phyloP scores from a whole-genome alignment of 2,888 invertebrate genomes.

The Pyralis farinalis region DNA sequence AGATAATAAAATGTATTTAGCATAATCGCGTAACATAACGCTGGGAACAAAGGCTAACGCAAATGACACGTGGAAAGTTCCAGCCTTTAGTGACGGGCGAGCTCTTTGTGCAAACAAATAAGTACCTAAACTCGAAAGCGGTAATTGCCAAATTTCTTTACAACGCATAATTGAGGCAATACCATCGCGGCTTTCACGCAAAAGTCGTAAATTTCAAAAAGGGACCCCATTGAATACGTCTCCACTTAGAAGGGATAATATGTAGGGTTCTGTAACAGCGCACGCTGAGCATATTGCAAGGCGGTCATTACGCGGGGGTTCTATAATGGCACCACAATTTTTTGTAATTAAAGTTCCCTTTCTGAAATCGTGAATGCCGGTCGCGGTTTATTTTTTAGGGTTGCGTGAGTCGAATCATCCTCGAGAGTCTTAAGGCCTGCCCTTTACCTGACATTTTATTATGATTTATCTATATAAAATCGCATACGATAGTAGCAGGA shows the following conservation, averaged over 20 bases:
- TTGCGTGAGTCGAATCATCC: no score
- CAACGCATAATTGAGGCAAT: conserved; percentile 49
- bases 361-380: conserved; percentile 4
- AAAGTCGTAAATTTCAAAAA: conserved; percentile 57
- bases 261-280: conserved; percentile 1
- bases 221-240: conserved; percentile 49
- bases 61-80: conserved; percentile 45
- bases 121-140: conserved; percentile 34
- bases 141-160: conserved; percentile 56
- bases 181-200: conserved; percentile 48
- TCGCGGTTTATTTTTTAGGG: conserved; percentile 1
- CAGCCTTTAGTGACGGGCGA: conserved; percentile 28
- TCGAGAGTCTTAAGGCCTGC: no score
- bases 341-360: conserved; percentile 10
- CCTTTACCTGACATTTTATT: no score
- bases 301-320: conserved; percentile 1
- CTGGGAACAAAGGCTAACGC: conserved; percentile 48
- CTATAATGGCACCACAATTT: conserved; percentile 6
- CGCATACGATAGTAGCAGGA: no score
- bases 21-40: conserved; percentile 36
- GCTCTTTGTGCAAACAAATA: conserved; percentile 40
- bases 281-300: conserved; percentile 5
- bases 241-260: conserved; percentile 35
- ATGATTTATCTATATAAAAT: no score
- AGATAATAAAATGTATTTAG: conserved; percentile 34